Percentiles rank a stretch among this genome's conserved stretches.
Conservation (phyloP, 2,113 vertebrate species). For the Chionomys nivalis region DNA sequence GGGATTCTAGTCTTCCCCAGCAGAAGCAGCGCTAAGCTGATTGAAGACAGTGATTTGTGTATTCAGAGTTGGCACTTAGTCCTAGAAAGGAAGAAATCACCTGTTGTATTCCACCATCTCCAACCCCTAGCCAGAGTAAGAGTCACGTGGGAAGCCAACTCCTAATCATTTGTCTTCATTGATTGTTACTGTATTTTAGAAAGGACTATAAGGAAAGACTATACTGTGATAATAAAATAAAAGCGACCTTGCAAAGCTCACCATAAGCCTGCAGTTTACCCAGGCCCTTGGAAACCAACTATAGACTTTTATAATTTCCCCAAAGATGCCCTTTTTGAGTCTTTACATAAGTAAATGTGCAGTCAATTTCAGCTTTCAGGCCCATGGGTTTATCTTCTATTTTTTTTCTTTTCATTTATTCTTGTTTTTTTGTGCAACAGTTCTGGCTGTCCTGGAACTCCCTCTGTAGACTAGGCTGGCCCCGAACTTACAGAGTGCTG, state of each 20-base stretch:
- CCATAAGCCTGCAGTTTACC: slow-evolving; percentile 63
- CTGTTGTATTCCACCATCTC: slow-evolving; percentile 81
- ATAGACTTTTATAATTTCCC: slow-evolving; percentile 67
- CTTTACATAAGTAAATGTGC: slow-evolving; percentile 67
- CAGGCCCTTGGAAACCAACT: slow-evolving; percentile 37
- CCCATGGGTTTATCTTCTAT: slow-evolving; percentile 29
- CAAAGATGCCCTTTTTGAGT: slow-evolving; percentile 63
- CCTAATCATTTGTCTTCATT: slow-evolving; percentile 84
- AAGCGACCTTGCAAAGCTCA: slow-evolving; percentile 60
- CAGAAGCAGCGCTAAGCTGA: slow-evolving; percentile 67
- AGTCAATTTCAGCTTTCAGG: background rate
- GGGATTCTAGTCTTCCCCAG: slow-evolving; percentile 42
- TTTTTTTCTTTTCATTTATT: no score
- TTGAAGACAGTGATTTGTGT: slow-evolving; percentile 28
- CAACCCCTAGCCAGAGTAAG: slow-evolving; percentile 70
- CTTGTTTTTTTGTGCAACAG: background rate
- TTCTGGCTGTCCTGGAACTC: background rate
- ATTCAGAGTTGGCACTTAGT: slow-evolving; percentile 29
- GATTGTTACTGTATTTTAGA: slow-evolving; percentile 86
- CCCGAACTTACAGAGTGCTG: background rate
- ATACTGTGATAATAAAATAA: slow-evolving; percentile 69
- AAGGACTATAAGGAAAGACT: slow-evolving; percentile 80
- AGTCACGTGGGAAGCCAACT: slow-evolving; percentile 81
- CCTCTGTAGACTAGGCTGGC: background rate
- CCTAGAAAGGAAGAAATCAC: slow-evolving; percentile 75